A percentile compares a stretch with the other conserved stretches of the same genome.
phyloP scores from a whole-genome alignment of 2,888 invertebrate genomes.

The Drosophila longiperda region DNA sequence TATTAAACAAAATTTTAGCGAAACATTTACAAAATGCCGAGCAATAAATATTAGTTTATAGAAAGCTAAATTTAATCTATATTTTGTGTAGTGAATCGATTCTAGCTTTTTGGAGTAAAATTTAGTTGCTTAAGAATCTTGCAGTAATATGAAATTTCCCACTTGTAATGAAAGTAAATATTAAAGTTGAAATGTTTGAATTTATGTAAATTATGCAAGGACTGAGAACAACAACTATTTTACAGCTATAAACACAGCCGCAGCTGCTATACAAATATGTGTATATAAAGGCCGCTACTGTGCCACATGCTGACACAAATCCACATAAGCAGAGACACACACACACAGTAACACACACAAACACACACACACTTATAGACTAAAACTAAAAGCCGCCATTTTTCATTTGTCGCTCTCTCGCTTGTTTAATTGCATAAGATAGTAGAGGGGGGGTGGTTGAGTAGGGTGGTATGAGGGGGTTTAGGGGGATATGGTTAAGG shows the following conservation, averaged over 20 bases:
- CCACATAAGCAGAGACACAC: constrained; percentile 37
- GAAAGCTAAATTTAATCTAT: not conserved
- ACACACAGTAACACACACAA: constrained; percentile 6
- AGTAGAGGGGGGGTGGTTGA: constrained; percentile 4
- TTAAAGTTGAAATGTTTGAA: constrained; percentile 9
- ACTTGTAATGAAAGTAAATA: not conserved
- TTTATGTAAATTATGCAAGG: constrained; percentile 27
- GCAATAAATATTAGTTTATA: no score
- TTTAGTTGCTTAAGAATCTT: not conserved
- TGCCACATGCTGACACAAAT: constrained; percentile 47
- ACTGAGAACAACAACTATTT: constrained; percentile 26
- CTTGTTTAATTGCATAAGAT: constrained; percentile 69
- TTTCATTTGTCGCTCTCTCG: constrained; percentile 63
- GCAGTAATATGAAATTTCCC: not conserved
- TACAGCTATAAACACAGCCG: constrained; percentile 38
- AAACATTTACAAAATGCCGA: not conserved
- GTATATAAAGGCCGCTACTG: constrained; percentile 22
- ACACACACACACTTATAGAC: constrained; percentile 12
- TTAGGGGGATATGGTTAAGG: constrained; percentile 21
- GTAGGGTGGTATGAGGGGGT: not conserved
- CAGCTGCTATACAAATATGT: constrained; percentile 34
- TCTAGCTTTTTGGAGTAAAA: not conserved
- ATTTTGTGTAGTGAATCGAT: not conserved
- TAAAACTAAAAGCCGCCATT: constrained; percentile 66
- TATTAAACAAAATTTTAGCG: accelerated